phyloP scores from a whole-genome alignment of 2,888 invertebrate species.

The Brenthis daphne region DNA sequence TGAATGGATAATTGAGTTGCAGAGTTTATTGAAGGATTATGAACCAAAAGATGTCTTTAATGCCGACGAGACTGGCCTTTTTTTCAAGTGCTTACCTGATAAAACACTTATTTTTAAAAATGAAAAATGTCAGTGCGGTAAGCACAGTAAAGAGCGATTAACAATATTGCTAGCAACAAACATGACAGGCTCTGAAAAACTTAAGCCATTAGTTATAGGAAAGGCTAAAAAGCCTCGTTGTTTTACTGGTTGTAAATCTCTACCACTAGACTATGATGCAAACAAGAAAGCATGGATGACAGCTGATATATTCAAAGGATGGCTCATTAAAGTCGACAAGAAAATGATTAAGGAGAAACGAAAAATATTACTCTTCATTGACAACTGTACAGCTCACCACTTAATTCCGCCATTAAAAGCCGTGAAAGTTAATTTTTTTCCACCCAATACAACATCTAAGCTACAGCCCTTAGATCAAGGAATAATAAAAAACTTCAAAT shows the following conservation, averaged over 20 bases:
- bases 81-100: conserved; percentile 22
- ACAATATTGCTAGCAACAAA: conserved; percentile 38
- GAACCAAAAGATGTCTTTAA: conserved; percentile 19
- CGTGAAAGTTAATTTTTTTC: conserved; percentile 26
- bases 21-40: conserved; percentile 23
- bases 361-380: conserved; percentile 32
- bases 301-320: conserved; percentile 23
- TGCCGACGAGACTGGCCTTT: conserved; percentile 3
- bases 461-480: conserved; percentile 28
- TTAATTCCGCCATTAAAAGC: conserved; percentile 25
- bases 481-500: conserved; percentile 29
- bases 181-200: conserved; percentile 40
- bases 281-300: conserved; percentile 40
- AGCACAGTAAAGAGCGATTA: conserved; percentile 41
- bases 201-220: conserved; percentile 39
- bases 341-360: conserved; percentile 27
- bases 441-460: too few relatives aligned
- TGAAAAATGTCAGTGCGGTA: conserved; percentile 41
- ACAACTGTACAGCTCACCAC: conserved; percentile 27
- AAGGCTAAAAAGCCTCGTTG: conserved; percentile 40
- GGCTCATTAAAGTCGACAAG: conserved; percentile 29
- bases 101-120: too few relatives aligned
- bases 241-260: conserved; percentile 34
- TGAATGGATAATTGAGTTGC: conserved; percentile 25
- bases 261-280: conserved; percentile 35